Percentiles rank a stretch among this genome's conserved stretches.
Conservation (phyloP, 2,888 invertebrate genomes). For the Syrista parreyssii region DNA sequence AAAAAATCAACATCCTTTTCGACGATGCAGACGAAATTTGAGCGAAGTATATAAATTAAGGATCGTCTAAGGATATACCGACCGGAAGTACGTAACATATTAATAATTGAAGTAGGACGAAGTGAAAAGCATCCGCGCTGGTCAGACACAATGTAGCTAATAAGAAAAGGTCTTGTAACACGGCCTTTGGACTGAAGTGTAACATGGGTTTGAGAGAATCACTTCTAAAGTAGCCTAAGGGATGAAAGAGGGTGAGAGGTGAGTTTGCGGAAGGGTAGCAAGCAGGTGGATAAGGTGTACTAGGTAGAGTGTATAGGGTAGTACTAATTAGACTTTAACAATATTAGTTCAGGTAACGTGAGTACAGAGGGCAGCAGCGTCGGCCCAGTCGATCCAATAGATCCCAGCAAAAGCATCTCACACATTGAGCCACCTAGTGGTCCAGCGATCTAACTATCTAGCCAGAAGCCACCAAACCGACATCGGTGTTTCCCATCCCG, state of each 20-base stretch:
- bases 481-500: slow-evolving; percentile 39
- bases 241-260: neutral
- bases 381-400: neutral
- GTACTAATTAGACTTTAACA: slow-evolving; percentile 56
- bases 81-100: too few species aligned
- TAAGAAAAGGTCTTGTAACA: slow-evolving; percentile 16
- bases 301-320: slow-evolving; percentile 14
- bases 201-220: slow-evolving; percentile 24
- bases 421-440: neutral
- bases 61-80: too few species aligned
- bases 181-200: slow-evolving; percentile 25
- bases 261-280: neutral
- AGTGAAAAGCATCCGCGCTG: neutral
- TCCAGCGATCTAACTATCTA: too few species aligned
- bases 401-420: neutral
- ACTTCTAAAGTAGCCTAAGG: slow-evolving; percentile 15
- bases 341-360: slow-evolving; percentile 55
- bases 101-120: too few species aligned
- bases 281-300: too few species aligned
- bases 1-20: too few species aligned
- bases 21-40: too few species aligned
- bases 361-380: slow-evolving; percentile 22
- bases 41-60: too few species aligned
- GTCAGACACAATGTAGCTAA: slow-evolving; percentile 34
- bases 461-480: slow-evolving; percentile 25